Evolutionary conservation across 2,113 vertebrate species (phyloP), one percentile per base, ranked within the genome.

Genomic region (Rhea americana): DNA sequence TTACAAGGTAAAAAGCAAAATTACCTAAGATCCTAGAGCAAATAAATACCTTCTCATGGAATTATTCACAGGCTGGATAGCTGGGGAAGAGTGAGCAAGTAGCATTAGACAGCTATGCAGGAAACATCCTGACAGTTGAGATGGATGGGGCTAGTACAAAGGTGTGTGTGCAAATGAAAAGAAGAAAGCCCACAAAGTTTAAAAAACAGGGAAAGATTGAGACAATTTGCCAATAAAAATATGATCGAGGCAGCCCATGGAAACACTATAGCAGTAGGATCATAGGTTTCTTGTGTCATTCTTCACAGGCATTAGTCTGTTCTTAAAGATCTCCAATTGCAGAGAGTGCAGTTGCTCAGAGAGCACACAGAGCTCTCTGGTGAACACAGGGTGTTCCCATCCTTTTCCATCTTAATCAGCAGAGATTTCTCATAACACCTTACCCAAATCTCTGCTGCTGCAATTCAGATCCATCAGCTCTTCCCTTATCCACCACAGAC

Each of bases 1-100:
- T 2, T 21, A 13, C 17, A 6, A 6, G 4, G 4, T 7, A 20
- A 2, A 63, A 5, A 56, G 13, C 39, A 21, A 5, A 1, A 5
- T 3, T 6, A 11, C 5, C 11, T 7, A 7, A 2, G 4, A 10
- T 2, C 1, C 5, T 1, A 11, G 2, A 11, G 56, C 30, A 1
- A 13, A 2, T 5, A 0, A 4, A 14, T 30, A 3, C 5, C 4
- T 3, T 15, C 4, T 18, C 6, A 1, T 0, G 9, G 43, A 5
- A 19, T 22, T 39, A 0, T 3, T 26, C 11, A 1, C 13, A 6
- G n/a, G 25, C 20, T 2, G 19, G 45, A 41, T 13, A 2, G 10
- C 17, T 7, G 35, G 25, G 66, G 21, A 37, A 20, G 65, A 13
- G 28, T 4, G 26, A 11, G 41, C 2, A 3, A 89, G 45, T 14